phyloP scores from a whole-genome alignment of 2,113 vertebrate genomes.

The Sisor rabdophorus region DNA sequence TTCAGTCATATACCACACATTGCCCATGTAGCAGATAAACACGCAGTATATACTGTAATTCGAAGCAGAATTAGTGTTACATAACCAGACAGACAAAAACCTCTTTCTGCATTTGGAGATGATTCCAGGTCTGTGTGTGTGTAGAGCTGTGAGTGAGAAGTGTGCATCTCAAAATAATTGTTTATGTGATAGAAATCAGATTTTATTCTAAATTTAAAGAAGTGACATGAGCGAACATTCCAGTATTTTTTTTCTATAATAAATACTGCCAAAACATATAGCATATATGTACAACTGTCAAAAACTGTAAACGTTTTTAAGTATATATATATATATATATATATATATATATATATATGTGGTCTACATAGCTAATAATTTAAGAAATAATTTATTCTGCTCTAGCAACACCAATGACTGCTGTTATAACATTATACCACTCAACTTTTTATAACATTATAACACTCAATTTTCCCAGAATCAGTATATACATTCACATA shows the following conservation, averaged over 20 bases:
- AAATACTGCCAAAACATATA: too few species aligned
- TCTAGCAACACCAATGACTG: neutral
- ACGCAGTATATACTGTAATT: neutral
- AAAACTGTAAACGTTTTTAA: too few species aligned
- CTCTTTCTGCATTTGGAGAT: neutral
- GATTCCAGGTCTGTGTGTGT: slow-evolving; percentile 7
- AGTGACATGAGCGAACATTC: neutral
- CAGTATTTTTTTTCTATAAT: neutral
- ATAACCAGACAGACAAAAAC: neutral
- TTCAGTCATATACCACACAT: neutral
- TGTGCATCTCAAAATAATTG: neutral
- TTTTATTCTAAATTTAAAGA: too few species aligned
- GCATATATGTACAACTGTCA: too few species aligned
- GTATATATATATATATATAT: too few species aligned
- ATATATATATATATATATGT: neutral
- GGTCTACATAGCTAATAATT: too few species aligned
- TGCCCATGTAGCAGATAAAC: neutral
- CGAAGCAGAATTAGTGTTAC: neutral
- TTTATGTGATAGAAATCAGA: neutral
- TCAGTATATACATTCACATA: too few species aligned
- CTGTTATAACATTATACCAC: neutral
- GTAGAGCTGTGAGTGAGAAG: neutral
- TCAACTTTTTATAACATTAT: too few species aligned
- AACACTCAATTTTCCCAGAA: too few species aligned
- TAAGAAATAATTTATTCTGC: too few species aligned